Evolutionary conservation across 2,797 vertebrate species (phyloP).

Genomic region (Sebastiscus tertius): DNA sequence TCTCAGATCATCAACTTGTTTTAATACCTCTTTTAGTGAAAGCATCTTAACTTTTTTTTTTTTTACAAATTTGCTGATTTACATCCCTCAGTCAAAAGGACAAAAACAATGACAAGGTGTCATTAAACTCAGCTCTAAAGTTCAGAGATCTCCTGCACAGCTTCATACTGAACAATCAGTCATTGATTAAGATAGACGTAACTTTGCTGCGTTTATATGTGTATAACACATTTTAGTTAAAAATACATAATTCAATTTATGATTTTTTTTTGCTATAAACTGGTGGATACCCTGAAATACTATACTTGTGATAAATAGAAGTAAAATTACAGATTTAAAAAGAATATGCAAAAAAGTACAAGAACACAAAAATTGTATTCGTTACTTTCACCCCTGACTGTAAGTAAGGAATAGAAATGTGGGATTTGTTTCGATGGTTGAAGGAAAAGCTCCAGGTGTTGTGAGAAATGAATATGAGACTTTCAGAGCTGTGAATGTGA

Average conservation of each 20-base stretch:
- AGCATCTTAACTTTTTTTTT: not conserved
- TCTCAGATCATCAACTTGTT: not conserved
- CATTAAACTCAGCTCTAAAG: not conserved
- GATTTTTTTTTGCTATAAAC: too few relatives aligned
- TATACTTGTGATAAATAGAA: too few relatives aligned
- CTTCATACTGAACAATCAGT: not conserved
- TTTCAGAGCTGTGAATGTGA: not conserved
- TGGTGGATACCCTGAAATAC: too few relatives aligned
- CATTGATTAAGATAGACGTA: not conserved
- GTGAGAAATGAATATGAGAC: not conserved
- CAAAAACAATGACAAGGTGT: not conserved
- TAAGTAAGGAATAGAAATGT: not conserved
- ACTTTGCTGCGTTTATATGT: too few relatives aligned
- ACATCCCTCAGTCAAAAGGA: not conserved
- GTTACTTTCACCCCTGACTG: too few relatives aligned
- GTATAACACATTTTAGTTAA: too few relatives aligned
- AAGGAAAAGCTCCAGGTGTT: not conserved
- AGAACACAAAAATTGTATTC: too few relatives aligned
- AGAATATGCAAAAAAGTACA: too few relatives aligned
- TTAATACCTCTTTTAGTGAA: not conserved
- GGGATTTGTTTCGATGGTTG: not conserved
- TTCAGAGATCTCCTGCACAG: not conserved
- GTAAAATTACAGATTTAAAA: too few relatives aligned
- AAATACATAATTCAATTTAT: too few relatives aligned
- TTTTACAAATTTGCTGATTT: not conserved